Conservation (phyloP, 1,140 invertebrate genomes). For the Aphelenchoides besseyi region DNA sequence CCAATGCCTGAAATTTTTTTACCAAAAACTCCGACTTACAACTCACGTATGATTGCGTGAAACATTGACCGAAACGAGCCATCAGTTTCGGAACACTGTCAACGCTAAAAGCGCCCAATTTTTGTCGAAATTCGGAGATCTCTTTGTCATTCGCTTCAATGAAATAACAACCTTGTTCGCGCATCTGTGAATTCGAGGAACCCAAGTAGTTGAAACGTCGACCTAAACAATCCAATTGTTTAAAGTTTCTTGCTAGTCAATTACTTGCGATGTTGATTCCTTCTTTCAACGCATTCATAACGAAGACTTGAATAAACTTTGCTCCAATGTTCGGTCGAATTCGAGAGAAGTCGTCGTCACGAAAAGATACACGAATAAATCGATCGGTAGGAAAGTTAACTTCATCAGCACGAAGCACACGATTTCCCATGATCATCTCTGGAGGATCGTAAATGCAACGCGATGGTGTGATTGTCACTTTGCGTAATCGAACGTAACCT, state of each 20-base stretch:
- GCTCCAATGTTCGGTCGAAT: conserved; percentile 20
- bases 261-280: conserved; percentile 30
- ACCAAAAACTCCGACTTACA: too few species aligned
- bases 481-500: conserved; percentile 44
- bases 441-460: conserved; percentile 38
- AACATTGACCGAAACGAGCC: conserved; percentile 51
- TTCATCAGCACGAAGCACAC: conserved; percentile 35
- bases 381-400: conserved; percentile 30
- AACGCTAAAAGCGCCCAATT: conserved; percentile 37
- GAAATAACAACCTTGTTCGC: conserved; percentile 51
- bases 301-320: conserved; percentile 32
- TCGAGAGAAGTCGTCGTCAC: conserved; percentile 35
- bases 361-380: conserved; percentile 40
- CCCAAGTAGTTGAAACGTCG: conserved; percentile 47
- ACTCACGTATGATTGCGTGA: conserved; percentile 46
- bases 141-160: conserved; percentile 38
- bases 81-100: conserved; percentile 52
- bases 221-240: neutral
- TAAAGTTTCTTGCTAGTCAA: too few species aligned
- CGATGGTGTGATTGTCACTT: conserved; percentile 49
- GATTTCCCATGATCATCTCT: conserved; percentile 48
- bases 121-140: conserved; percentile 24
- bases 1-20: neutral
- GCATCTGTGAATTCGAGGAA: conserved; percentile 51
- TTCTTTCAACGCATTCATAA: conserved; percentile 28